These are phyloP conservation scores for Diarsia rubi DNA, from an alignment of 2,888 invertebrate species.

Conservation along the genomic window DNA sequence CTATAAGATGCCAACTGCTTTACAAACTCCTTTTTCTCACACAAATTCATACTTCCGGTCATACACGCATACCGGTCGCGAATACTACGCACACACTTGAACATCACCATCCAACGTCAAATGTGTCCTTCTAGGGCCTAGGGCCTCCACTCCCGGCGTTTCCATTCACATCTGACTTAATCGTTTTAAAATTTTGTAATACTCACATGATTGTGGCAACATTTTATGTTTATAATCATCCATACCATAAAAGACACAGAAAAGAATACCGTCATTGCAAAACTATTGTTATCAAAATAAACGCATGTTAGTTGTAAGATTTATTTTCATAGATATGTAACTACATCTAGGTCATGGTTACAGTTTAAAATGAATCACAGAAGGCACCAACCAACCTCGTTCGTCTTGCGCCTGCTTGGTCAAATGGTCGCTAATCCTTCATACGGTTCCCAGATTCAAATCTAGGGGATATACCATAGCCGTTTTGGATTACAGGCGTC, in stretches of 20 bases:
- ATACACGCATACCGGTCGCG: background rate
- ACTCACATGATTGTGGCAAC: slow-evolving; percentile 2
- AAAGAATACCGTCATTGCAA: slow-evolving; percentile 5
- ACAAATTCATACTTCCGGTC: background rate
- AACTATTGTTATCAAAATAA: slow-evolving; percentile 43
- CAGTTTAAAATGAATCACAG: background rate
- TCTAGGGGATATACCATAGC: background rate
- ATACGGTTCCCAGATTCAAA: background rate
- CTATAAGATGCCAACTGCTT: background rate
- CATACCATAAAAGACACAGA: slow-evolving; percentile 26
- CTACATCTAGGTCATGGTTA: slow-evolving; percentile 34
- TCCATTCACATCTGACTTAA: background rate
- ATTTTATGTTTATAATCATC: slow-evolving; percentile 15
- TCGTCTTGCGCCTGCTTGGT: background rate
- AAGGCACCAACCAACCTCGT: background rate
- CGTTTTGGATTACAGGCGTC: background rate
- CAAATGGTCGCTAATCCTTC: too few species aligned
- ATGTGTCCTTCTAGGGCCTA: background rate
- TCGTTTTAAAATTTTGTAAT: background rate
- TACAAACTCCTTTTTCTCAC: background rate
- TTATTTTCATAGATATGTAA: slow-evolving; percentile 28
- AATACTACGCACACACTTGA: background rate
- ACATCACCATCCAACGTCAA: background rate
- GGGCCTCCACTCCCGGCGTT: background rate
- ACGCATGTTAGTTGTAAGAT: slow-evolving; percentile 20